Conservation (phyloP, 30 jellyfish, hydroid and myxozoan species). For the Clytia hemisphaerica region DNA sequence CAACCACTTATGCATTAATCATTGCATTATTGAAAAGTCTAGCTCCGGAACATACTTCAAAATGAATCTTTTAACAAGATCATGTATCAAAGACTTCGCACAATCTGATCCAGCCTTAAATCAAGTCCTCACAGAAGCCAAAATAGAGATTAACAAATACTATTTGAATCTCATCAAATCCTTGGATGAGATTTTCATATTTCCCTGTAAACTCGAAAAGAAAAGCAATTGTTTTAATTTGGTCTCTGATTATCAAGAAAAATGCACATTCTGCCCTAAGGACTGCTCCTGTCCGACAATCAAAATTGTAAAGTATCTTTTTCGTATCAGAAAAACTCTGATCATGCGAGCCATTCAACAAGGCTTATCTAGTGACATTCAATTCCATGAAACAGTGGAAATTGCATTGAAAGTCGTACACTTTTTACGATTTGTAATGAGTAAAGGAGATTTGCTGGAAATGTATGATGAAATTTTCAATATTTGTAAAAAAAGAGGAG, state of each 20-base stretch:
- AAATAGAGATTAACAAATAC: background rate
- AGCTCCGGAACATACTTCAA: background rate
- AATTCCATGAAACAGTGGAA: background rate
- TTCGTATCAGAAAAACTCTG: background rate
- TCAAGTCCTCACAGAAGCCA: background rate
- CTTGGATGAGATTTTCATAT: background rate
- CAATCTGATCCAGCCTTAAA: background rate
- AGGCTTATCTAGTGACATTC: background rate
- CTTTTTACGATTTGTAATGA: background rate
- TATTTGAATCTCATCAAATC: background rate
- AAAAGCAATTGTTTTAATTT: background rate
- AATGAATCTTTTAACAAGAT: background rate
- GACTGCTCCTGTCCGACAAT: background rate
- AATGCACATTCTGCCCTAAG: background rate
- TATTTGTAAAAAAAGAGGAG: background rate
- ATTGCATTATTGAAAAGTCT: slow-evolving; percentile 12
- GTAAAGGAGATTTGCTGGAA: background rate
- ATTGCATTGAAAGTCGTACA: background rate
- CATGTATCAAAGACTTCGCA: slow-evolving; percentile 9
- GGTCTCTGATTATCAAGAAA: background rate
- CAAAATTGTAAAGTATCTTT: background rate
- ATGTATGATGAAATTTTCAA: background rate
- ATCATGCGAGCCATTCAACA: slow-evolving; percentile 5
- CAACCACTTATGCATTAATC: slow-evolving; percentile 9
- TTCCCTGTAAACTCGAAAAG: background rate